These are phyloP conservation scores for Drymonia ruficornis DNA, from an alignment of 2,888 invertebrate genomes.

Conservation along the genomic window DNA sequence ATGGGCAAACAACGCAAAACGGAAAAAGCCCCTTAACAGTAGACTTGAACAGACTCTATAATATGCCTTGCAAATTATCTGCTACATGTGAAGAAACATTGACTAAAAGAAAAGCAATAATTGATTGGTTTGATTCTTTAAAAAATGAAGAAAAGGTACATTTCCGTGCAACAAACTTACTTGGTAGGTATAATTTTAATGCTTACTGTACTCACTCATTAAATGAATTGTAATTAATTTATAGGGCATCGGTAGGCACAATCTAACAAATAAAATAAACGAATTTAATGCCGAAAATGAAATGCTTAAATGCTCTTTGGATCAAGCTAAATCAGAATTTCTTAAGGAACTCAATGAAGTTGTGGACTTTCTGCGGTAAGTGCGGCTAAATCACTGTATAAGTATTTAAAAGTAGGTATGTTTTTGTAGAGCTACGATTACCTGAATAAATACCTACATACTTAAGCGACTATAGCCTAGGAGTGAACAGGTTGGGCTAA, in stretches of 20 bases:
- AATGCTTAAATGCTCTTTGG: conserved; percentile 56
- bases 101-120: conserved; percentile 64
- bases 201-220: neutral
- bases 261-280: conserved; percentile 62
- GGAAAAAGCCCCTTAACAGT: conserved; percentile 37
- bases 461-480: no score
- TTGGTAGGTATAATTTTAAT: neutral
- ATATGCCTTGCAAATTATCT: conserved; percentile 63
- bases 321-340: conserved; percentile 61
- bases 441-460: neutral
- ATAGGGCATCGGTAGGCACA: conserved; percentile 55
- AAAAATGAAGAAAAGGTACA: conserved; percentile 55
- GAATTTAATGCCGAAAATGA: conserved; percentile 71
- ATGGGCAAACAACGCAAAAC: conserved; percentile 11
- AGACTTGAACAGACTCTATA: conserved; percentile 59
- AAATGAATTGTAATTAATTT: conserved; percentile 9
- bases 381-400: neutral
- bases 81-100: conserved; percentile 67
- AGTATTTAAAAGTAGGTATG: neutral
- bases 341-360: conserved; percentile 57
- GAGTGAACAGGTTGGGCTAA: no score
- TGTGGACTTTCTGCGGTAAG: conserved; percentile 60
- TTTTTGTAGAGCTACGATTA: conserved; percentile 1
- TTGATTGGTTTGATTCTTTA: conserved; percentile 65
- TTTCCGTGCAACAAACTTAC: neutral